A percentile compares a stretch with the other conserved stretches of the same genome.
Conservation (phyloP, 1,140 invertebrate genomes). For the Drosophila repleta region DNA sequence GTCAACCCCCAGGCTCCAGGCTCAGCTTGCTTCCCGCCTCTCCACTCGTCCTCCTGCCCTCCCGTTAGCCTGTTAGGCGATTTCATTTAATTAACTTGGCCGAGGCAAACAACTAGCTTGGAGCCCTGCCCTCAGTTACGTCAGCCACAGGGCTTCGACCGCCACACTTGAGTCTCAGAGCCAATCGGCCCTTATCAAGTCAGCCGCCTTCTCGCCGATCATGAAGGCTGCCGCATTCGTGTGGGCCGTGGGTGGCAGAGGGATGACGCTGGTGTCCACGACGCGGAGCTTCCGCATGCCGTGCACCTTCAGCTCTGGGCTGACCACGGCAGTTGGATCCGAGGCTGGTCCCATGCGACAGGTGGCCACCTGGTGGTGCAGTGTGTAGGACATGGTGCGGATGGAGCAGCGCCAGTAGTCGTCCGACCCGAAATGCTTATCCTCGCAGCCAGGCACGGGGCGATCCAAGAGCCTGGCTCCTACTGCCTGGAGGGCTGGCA, state of each 20-base stretch:
- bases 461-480: slow-evolving; percentile 85
- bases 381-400: slow-evolving; percentile 86
- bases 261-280: slow-evolving; percentile 91
- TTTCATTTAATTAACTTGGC: slow-evolving; percentile 75
- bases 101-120: slow-evolving; percentile 35
- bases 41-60: slow-evolving; percentile 1
- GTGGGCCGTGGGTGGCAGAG: slow-evolving; percentile 88
- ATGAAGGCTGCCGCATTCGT: slow-evolving; percentile 91
- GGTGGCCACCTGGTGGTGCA: slow-evolving; percentile 90
- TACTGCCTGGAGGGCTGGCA: slow-evolving; percentile 86
- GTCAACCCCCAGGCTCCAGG: slow-evolving; percentile 26
- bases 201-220: slow-evolving; percentile 94
- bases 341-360: slow-evolving; percentile 90
- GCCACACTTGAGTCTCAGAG: slow-evolving; percentile 85
- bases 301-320: slow-evolving; percentile 89
- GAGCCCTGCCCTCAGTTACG: slow-evolving; percentile 1
- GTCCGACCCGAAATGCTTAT: slow-evolving; percentile 86
- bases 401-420: slow-evolving; percentile 91
- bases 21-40: neutral
- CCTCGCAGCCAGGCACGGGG: slow-evolving; percentile 87
- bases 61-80: slow-evolving; percentile 45
- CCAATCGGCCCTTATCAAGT: slow-evolving; percentile 90
- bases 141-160: neutral
- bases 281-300: slow-evolving; percentile 89
- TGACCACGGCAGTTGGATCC: slow-evolving; percentile 90